phyloP scores from a whole-genome alignment of 1,140 invertebrate species.

The Zaprionus gabonicus region DNA sequence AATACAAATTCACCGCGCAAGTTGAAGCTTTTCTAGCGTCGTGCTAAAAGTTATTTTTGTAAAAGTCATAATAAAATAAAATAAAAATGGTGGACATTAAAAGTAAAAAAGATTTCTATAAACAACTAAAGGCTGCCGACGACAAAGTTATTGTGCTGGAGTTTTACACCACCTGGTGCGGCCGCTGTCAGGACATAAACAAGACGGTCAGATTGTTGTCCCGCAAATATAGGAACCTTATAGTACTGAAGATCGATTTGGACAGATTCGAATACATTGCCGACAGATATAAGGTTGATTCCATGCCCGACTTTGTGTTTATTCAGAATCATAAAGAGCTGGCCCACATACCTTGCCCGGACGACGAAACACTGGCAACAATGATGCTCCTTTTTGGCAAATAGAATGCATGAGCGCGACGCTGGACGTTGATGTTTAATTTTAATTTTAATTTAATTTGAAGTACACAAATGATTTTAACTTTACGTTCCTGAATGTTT shows the following conservation, averaged over 20 bases:
- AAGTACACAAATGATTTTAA: neutral
- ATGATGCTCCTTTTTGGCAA: slow-evolving; percentile 53
- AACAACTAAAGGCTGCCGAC: slow-evolving; percentile 85
- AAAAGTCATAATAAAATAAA: neutral
- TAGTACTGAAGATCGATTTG: slow-evolving; percentile 59
- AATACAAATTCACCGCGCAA: neutral
- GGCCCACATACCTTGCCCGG: slow-evolving; percentile 47
- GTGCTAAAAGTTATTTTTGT: too few relatives aligned
- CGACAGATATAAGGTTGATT: slow-evolving; percentile 47
- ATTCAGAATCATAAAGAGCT: slow-evolving; percentile 30
- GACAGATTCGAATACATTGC: slow-evolving; percentile 59
- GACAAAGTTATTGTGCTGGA: slow-evolving; percentile 87
- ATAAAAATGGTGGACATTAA: slow-evolving; percentile 43
- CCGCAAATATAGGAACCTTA: slow-evolving; percentile 39
- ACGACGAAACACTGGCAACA: slow-evolving; percentile 53
- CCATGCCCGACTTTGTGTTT: slow-evolving; percentile 68
- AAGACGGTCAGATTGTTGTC: slow-evolving; percentile 74
- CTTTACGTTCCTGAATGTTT: too few relatives aligned
- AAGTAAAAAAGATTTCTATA: slow-evolving; percentile 53
- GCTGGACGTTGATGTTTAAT: neutral
- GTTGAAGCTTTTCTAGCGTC: neutral
- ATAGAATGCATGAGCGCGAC: neutral
- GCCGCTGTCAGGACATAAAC: slow-evolving; percentile 88
- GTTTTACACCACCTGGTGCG: slow-evolving; percentile 85
- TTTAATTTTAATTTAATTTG: neutral